A percentile compares a stretch with the other conserved stretches of the same genome.
phyloP scores from a whole-genome alignment of 2,113 vertebrate genomes.

The Mus musculus region DNA sequence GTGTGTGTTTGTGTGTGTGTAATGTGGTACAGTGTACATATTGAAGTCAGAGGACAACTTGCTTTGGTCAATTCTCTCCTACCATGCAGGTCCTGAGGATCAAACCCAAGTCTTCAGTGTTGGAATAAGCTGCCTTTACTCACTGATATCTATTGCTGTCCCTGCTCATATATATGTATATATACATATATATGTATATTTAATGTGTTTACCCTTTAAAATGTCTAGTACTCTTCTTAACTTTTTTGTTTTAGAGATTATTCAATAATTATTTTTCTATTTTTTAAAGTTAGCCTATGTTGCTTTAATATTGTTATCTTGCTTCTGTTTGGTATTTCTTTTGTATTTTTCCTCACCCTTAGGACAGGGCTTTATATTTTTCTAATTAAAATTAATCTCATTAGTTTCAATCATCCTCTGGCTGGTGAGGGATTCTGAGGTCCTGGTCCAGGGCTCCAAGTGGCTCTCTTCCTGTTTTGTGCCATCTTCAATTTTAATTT shows the following conservation, averaged over 20 bases:
- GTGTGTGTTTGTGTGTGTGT: background rate
- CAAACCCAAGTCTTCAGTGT: background rate
- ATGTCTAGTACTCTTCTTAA: background rate
- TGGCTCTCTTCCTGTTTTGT: slow-evolving; percentile 48
- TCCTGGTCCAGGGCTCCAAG: background rate
- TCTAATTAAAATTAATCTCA: slow-evolving; percentile 61
- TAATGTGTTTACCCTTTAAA: background rate
- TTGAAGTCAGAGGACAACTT: background rate
- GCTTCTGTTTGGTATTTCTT: slow-evolving; percentile 25
- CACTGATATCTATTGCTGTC: too few species aligned
- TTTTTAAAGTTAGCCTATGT: background rate
- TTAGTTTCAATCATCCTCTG: slow-evolving; percentile 15
- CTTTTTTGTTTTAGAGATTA: background rate
- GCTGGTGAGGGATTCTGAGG: background rate
- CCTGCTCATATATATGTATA: background rate
- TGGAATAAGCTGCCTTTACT: background rate
- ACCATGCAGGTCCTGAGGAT: too few species aligned
- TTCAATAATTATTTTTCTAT: background rate
- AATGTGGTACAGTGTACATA: background rate
- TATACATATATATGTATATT: too few species aligned
- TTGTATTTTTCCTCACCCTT: slow-evolving; percentile 7
- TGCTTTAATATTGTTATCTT: slow-evolving; percentile 38
- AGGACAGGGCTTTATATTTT: slow-evolving; percentile 56
- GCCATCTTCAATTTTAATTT: slow-evolving; percentile 44
- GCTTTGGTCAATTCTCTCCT: too few species aligned